These are phyloP conservation scores for Phaonia tiefii DNA, from an alignment of 2,888 invertebrate genomes.

Conservation along the genomic window DNA sequence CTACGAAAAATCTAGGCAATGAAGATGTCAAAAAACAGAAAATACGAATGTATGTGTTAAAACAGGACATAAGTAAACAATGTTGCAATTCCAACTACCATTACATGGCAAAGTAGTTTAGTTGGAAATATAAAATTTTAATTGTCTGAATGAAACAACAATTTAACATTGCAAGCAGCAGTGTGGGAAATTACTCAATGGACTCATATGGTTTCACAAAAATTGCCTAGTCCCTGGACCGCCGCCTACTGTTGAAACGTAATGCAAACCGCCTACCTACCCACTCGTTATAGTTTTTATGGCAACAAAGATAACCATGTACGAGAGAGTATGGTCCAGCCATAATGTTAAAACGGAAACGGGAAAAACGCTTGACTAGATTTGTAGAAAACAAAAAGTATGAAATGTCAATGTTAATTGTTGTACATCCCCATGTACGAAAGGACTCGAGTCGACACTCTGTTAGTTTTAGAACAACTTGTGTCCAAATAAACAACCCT, in stretches of 20 bases:
- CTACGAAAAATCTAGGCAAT: not conserved
- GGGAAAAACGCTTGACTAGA: conserved; percentile 35
- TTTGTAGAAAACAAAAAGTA: not conserved
- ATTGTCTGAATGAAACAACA: conserved; percentile 47
- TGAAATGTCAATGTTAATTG: conserved; percentile 58
- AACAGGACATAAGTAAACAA: conserved; percentile 21
- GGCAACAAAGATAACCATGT: conserved; percentile 33
- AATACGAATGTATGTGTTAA: not conserved
- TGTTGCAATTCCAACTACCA: conserved; percentile 7
- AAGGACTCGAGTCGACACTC: no score
- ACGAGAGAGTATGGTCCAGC: no score
- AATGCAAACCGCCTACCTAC: no score
- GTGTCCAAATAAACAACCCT: not conserved
- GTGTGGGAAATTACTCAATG: conserved; percentile 40
- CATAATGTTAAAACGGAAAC: conserved; percentile 57
- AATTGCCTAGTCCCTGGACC: no score
- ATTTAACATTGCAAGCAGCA: not conserved
- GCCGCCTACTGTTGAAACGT: conserved; percentile 16
- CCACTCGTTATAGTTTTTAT: conserved; percentile 3
- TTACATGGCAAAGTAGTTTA: conserved; percentile 10
- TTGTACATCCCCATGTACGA: not conserved
- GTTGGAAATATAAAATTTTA: conserved; percentile 52
- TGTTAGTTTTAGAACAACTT: not conserved
- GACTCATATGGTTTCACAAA: conserved; percentile 56
- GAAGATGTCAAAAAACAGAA: not conserved